Evolutionary conservation across 2,113 vertebrate genomes (phyloP), one percentile per base, ranked within the genome.

Genomic region (Zosterops japonicus): DNA sequence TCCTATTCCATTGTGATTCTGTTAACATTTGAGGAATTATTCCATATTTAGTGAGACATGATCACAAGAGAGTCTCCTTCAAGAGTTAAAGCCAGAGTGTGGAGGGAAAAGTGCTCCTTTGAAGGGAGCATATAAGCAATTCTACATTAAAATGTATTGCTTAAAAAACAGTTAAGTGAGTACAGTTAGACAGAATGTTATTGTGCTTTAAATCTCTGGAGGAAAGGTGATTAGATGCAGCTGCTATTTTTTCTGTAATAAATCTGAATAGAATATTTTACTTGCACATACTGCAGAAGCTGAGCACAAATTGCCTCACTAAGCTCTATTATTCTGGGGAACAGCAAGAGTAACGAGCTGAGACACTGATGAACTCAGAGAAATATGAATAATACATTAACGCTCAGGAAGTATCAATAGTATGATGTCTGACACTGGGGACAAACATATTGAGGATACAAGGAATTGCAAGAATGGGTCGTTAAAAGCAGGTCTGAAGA

Each of bases 371-470:
- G 94, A 96, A 97, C 94, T 97, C 94, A 89, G 76, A 93, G 88
- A 96, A 97, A 96, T 78, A 93, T 96, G 96, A 96, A 97, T 97
- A 97, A 95, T 92, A 91, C 82, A 96, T 95, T 94, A 95, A 53
- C 50, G 56, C 84, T 93, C 33, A 55, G 76, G 74, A 94, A 93
- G 63, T 93, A 97, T 96, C 95, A 90, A 91, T 89, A 95, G 42
- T 47, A 8, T 55, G 31, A 42, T 81, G 74, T 60, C 70, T 94
- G 77, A 91, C 60, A 93, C 31, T n/a, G 22, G n/a, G 71, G 68
- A 82, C 68, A 91, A 60, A 49, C 75, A 79, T 61, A 47, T 69
- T 19, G 13, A 72, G n/a, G 36, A 85, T 85, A 31, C 0, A 3
- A 81, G 33, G 33, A 39, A 94, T 50, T 76, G 56, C 63, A 87